Evolutionary conservation across 2,888 invertebrate genomes (phyloP).

Genomic region (Cerastoderma edule): DNA sequence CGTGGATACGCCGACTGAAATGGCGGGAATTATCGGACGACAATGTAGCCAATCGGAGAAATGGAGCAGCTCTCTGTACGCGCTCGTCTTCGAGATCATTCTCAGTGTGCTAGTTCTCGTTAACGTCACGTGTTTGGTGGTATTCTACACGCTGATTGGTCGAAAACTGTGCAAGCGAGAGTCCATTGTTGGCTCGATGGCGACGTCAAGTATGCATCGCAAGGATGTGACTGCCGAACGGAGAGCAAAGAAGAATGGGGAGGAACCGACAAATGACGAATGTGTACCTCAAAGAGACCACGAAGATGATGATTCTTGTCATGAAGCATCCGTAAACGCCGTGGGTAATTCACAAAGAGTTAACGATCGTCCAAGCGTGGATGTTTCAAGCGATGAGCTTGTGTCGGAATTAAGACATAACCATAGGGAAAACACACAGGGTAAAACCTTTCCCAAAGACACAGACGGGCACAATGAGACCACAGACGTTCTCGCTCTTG

Average conservation of each 20-base stretch:
- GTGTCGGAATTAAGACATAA: no score
- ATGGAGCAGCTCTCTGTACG: background rate
- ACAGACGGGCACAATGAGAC: background rate
- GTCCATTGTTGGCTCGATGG: background rate
- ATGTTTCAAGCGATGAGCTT: no score
- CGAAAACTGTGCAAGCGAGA: conserved; percentile 7
- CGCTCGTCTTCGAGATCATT: background rate
- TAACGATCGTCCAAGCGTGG: no score
- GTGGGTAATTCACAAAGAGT: no score
- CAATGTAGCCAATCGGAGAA: conserved; percentile 7
- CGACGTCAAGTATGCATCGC: no score
- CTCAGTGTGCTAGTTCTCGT: conserved; percentile 2
- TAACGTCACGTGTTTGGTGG: conserved; percentile 1
- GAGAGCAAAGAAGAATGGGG: no score
- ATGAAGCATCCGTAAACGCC: no score
- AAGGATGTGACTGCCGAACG: no score
- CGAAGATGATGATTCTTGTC: no score
- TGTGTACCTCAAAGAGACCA: no score
- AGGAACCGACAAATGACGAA: no score
- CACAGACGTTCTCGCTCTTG: background rate
- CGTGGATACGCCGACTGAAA: background rate
- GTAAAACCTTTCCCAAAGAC: background rate
- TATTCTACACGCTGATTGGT: conserved; percentile 14
- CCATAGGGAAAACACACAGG: no score
- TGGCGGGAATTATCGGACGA: background rate